Conservation (phyloP, 2,888 invertebrate genomes). For the Chelonus formosanus region DNA sequence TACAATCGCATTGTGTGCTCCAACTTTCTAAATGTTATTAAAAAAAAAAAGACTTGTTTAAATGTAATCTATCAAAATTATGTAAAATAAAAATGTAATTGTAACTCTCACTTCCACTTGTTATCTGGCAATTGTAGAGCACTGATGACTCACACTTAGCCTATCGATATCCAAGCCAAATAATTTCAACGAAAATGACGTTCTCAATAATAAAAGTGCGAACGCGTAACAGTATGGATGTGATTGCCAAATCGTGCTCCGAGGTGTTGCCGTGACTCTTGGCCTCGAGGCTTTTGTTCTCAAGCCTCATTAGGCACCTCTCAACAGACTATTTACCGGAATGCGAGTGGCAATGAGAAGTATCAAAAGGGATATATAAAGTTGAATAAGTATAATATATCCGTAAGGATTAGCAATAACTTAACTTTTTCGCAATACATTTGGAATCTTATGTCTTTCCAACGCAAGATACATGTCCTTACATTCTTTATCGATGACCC, state of each 20-base stretch:
- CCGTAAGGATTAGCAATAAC: constrained; percentile 35
- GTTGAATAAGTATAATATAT: constrained; percentile 2
- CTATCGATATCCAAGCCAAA: too few relatives aligned
- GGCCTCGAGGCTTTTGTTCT: constrained; percentile 26
- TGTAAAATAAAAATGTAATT: too few relatives aligned
- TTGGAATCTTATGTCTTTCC: constrained; percentile 49
- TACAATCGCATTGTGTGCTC: too few relatives aligned
- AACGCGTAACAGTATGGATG: constrained; percentile 1
- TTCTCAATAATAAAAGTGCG: constrained; percentile 1
- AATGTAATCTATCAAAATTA: too few relatives aligned
- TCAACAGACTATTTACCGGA: constrained; percentile 14
- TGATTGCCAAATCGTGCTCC: constrained; percentile 20
- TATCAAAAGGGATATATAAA: constrained; percentile 13
- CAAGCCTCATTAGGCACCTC: constrained; percentile 21
- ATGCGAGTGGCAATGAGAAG: constrained; percentile 25
- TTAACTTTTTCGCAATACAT: constrained; percentile 44
- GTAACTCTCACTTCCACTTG: too few relatives aligned
- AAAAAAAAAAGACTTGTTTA: too few relatives aligned
- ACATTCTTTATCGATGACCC: constrained; percentile 56
- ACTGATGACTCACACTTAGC: too few relatives aligned
- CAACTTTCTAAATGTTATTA: too few relatives aligned
- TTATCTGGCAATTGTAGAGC: too few relatives aligned
- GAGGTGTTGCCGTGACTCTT: constrained; percentile 23
- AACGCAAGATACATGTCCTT: constrained; percentile 49
- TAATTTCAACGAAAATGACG: too few relatives aligned